Evolutionary conservation across 2,888 invertebrate species (phyloP).

Genomic region (Amphimallon solstitiale): DNA sequence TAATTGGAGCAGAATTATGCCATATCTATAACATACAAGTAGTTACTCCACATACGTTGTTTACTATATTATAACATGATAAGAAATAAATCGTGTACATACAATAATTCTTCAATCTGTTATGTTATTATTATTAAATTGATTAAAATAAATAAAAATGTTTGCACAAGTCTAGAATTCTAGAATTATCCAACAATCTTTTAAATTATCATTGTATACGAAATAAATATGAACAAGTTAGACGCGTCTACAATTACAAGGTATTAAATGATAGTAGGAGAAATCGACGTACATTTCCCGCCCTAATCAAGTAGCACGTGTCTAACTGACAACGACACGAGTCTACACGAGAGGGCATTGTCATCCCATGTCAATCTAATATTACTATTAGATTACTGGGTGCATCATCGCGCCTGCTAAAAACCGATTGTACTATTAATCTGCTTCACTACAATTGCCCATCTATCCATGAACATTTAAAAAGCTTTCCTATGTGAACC

Average conservation of each 20-base stretch:
- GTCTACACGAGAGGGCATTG: conserved; percentile 52
- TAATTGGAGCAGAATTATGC: no score
- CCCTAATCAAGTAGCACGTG: conserved; percentile 48
- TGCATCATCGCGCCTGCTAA: conserved; percentile 50
- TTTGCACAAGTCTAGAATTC: no score
- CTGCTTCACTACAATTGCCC: conserved; percentile 41
- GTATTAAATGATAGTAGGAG: conserved; percentile 27
- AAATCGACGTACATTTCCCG: conserved; percentile 36
- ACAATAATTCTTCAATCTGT: no score
- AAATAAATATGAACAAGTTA: no score
- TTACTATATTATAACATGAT: no score
- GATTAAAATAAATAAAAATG: no score
- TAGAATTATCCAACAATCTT: no score
- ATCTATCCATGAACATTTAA: conserved; percentile 46
- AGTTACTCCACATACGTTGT: no score
- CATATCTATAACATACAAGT: no score
- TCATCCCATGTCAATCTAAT: conserved; percentile 55
- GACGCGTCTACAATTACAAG: conserved; percentile 28
- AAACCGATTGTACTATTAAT: conserved; percentile 49
- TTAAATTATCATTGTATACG: no score
- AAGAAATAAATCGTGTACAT: no score
- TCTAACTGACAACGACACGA: conserved; percentile 55
- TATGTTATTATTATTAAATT: no score
- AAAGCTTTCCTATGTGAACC: conserved; percentile 37
- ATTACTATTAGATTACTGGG: conserved; percentile 58